Percentiles rank a stretch among this genome's conserved stretches.
Conservation (phyloP, 2,797 vertebrate species). For the Sebastes variabilis region DNA sequence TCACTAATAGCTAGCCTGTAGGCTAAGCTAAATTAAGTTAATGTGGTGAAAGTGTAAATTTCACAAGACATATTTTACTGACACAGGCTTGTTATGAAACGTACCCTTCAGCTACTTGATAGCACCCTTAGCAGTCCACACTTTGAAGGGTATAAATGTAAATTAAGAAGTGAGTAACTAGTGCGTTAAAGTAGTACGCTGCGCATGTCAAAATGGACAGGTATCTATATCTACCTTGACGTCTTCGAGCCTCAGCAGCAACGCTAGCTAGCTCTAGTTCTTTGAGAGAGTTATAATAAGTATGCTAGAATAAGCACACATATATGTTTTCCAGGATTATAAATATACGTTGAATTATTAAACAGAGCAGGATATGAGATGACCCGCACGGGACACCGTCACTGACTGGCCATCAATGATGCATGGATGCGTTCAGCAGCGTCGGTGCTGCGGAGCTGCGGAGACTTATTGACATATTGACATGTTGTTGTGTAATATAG, state of each 20-base stretch:
- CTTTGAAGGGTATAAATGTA: neutral
- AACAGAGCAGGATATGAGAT: constrained; percentile 67
- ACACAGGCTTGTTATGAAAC: neutral
- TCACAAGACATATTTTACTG: no score
- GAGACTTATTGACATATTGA: constrained; percentile 48
- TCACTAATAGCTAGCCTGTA: no score
- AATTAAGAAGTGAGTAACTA: neutral
- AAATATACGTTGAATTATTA: constrained; percentile 72
- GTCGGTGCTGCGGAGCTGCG: constrained; percentile 42
- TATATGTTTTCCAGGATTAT: constrained; percentile 61
- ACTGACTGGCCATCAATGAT: constrained; percentile 71
- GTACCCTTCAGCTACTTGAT: constrained; percentile 37
- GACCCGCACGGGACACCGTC: constrained; percentile 52
- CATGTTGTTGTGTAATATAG: constrained; percentile 52
- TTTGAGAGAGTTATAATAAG: constrained; percentile 5
- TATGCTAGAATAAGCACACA: constrained; percentile 44
- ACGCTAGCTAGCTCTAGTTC: neutral
- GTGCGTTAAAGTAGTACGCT: neutral
- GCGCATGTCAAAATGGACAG: neutral
- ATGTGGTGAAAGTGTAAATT: no score
- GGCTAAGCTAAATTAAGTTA: no score
- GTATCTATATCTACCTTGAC: neutral
- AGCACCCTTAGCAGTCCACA: neutral
- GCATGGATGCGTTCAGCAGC: constrained; percentile 41
- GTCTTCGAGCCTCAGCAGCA: neutral